Evolutionary conservation across 2,797 vertebrate species (phyloP), one percentile per base, ranked within the genome.

Genomic region (Cichlasoma orientale): DNA sequence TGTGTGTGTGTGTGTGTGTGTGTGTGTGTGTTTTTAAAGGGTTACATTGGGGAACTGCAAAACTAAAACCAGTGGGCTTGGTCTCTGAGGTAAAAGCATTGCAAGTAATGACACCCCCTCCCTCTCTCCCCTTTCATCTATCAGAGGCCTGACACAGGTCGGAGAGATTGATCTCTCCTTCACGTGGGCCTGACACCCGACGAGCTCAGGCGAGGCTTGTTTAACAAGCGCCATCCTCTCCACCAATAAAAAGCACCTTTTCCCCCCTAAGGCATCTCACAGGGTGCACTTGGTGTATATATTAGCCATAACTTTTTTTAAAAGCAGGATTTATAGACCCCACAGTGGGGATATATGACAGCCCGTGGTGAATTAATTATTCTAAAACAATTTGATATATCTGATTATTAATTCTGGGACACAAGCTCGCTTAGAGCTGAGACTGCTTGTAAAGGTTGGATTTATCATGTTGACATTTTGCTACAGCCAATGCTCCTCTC

Each of bases 391-490:
- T 96, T 94, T 96, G 92, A 95, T 95, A 93, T 90, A 93, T 95
- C 90, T 93, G 92, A 96, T 94, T 93, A 95, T 94, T 95, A 95
- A 95, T 95, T 94, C 91, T 89, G 88, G 90, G 90, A 91, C 92
- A 94, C 80, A 21, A 88, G 88, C 91, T 86, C 74, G 85, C 90
- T 90, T 86, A 88, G 89, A 93, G 89, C 91, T 90, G 87, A 91
- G 90, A 89, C 90, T 84, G 92, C 93, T 95, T 94, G 95, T 93
- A 95, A 96, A 95, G 94, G 93, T 94, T 94, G 94, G 93, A 95
- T 96, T 96, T 95, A 95, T 95, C 95, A 95, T 94, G 93, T 92
- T 96, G 95, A 94, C 95, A 95, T 95, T 95, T 95, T 91, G 92
- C 86, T 91, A 80, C 83, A 92, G 92, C 84, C 88, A 82, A 41